Evolutionary conservation across 2,888 invertebrate species (phyloP), one percentile per base, ranked within the genome.

Genomic region (Stictocephala bisonia): DNA sequence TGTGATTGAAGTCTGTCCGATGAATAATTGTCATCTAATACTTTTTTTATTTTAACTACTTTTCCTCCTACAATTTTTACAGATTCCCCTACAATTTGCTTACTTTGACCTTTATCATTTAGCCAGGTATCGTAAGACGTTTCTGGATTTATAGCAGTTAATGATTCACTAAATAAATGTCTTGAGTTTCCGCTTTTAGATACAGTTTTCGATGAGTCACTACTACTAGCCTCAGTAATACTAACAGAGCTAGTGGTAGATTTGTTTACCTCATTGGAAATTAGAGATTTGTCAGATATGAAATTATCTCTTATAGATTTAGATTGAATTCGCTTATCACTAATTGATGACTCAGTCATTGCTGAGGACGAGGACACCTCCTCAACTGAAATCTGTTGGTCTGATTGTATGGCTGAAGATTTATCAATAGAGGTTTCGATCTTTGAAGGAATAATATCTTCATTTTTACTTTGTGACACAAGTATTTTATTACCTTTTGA

Each of bases 11-110:
- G 18, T 29, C 27, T 56, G 18, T 15, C 1, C 31, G 56, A n/a
- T 27, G 56, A 56, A 56, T 27, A 31, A 13, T 29, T 20, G 31
- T 29, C 22, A 29, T 56, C 56, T 29, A 56, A 6, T 20, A 69
- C n/a, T 31, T 20, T 26, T 18, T 20, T 53, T 27, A 40, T 41
- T 18, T 69, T 75, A 2, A 73, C 64, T 3, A 75, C 31, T 50
- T 72, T 74, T 31, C 74, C 74, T 27, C 74, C 74, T 0, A 74
- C 58, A 66, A 74, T 68, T 1, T 69, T 68, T 1, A 72, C 72
- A 24, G 72, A 29, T 60, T 69, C 51, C 3, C 51, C 69, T 29
- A 51, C 35, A 11, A 53, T 69, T 18, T 72, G 69, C 11, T 9
- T 26, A 13, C 9, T 40, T 15, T 41, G 51, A n/a, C 18, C 50